These are phyloP conservation scores for Hypomecis punctinalis DNA, from an alignment of 2,888 invertebrate genomes.

Conservation along the genomic window DNA sequence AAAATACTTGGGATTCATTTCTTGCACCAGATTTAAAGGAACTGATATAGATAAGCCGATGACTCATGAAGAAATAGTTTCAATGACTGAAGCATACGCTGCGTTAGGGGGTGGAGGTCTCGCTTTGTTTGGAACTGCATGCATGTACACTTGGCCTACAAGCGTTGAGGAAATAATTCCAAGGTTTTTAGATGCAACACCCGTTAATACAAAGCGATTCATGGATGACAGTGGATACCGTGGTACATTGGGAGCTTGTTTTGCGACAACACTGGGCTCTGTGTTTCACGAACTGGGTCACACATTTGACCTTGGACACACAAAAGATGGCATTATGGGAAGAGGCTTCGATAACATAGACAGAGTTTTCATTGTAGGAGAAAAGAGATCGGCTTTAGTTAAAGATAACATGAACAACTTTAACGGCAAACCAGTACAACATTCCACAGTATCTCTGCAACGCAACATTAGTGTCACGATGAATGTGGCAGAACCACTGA, in stretches of 20 bases:
- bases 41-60: constrained; percentile 85
- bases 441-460: constrained; percentile 85
- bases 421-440: constrained; percentile 85
- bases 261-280: constrained; percentile 95
- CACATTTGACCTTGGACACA: constrained; percentile 97
- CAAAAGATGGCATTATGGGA: constrained; percentile 96
- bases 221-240: constrained; percentile 97
- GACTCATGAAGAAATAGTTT: constrained; percentile 88
- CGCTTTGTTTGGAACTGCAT: constrained; percentile 95
- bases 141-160: constrained; percentile 95
- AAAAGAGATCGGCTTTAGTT: constrained; percentile 72
- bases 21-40: constrained; percentile 92
- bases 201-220: constrained; percentile 89
- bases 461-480: constrained; percentile 87
- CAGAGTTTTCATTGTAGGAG: constrained; percentile 89
- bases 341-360: constrained; percentile 94
- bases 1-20: constrained; percentile 96
- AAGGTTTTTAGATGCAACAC: constrained; percentile 78
- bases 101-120: constrained; percentile 96
- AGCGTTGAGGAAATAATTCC: constrained; percentile 87
- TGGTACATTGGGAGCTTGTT: constrained; percentile 94
- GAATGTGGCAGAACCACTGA: constrained; percentile 84
- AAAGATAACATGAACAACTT: constrained; percentile 86
- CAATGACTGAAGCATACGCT: constrained; percentile 91
- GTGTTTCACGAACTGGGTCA: constrained; percentile 97